Evolutionary conservation across 1,140 invertebrate species (phyloP).

Genomic region (Cyrtorhinus lividipennis): DNA sequence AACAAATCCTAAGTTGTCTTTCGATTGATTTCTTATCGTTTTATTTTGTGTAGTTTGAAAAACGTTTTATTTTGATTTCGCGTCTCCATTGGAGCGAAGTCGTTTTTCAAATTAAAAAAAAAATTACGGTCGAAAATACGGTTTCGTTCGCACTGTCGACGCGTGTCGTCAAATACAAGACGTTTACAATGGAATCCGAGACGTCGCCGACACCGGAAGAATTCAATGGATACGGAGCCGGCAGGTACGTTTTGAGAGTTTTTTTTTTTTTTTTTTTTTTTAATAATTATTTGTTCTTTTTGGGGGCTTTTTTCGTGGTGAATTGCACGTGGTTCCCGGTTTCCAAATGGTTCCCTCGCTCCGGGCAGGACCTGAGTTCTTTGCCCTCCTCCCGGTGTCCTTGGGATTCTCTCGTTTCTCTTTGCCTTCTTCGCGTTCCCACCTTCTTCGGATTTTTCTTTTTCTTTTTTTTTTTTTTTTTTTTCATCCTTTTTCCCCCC

Average conservation of each 20-base stretch:
- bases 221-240: conserved; percentile 16
- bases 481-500: no score
- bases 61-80: no score
- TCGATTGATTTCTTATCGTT: no score
- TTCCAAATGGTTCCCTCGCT: not conserved
- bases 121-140: no score
- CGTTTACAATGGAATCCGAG: conserved; percentile 15
- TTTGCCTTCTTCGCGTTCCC: no score
- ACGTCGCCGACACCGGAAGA: conserved; percentile 16
- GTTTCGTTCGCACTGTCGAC: no score
- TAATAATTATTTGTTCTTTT: not conserved
- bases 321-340: not conserved
- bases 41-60: no score
- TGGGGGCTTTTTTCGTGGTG: not conserved
- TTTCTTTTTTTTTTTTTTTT: no score
- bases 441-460: no score
- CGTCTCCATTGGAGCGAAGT: no score
- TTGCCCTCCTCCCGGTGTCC: not conserved
- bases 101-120: no score
- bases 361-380: not conserved
- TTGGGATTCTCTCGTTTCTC: conserved; percentile 3
- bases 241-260: conserved; percentile 3
- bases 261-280: not conserved
- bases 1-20: no score
- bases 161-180: not conserved